Percentiles rank a stretch among this genome's conserved stretches.
Conservation (phyloP, 2,888 invertebrate genomes). For the Chirona hameri region DNA sequence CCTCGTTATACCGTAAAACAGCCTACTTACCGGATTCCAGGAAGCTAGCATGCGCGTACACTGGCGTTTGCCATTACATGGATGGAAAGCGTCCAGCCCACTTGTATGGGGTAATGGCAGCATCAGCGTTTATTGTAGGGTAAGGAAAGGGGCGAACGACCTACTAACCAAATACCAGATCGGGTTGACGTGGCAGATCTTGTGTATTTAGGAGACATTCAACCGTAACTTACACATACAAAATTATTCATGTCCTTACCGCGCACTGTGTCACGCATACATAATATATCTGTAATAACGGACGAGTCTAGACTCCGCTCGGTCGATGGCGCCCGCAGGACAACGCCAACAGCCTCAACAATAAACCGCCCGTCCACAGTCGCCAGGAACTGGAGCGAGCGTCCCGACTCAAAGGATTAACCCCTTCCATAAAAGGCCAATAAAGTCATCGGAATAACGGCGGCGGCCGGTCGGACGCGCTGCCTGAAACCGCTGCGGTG, state of each 20-base stretch:
- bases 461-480: neutral
- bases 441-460: slow-evolving; percentile 11
- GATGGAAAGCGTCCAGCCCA: neutral
- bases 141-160: neutral
- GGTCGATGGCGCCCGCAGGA: no score
- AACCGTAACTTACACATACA: no score
- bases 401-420: slow-evolving; percentile 2
- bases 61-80: neutral
- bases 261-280: no score
- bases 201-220: no score
- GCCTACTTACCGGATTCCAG: no score
- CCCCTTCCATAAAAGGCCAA: neutral
- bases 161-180: neutral
- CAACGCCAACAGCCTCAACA: neutral
- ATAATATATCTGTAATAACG: no score
- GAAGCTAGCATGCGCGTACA: neutral
- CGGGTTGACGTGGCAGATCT: neutral
- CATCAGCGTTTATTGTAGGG: neutral
- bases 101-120: slow-evolving; percentile 1
- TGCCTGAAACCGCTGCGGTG: neutral
- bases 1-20: no score
- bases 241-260: no score
- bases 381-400: neutral
- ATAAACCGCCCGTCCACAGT: neutral
- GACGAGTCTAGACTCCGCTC: no score